Conservation (phyloP, 1,140 invertebrate genomes). For the Trichonephila clavata region DNA sequence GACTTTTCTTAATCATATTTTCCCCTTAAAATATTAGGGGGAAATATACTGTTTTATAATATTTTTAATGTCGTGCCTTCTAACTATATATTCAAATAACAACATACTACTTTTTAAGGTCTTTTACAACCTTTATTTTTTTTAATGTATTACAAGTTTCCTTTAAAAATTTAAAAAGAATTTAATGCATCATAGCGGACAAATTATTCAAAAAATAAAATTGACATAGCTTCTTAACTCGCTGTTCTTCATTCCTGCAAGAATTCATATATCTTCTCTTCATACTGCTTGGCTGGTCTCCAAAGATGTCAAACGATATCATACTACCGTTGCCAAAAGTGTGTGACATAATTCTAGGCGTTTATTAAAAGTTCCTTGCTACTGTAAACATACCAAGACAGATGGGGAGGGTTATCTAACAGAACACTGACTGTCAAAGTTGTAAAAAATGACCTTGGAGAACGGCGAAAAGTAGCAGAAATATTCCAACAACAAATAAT, state of each 20-base stretch:
- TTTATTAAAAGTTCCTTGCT: slow-evolving; percentile 12
- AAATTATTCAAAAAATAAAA: background rate
- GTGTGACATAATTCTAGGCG: slow-evolving; percentile 5
- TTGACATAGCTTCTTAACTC: background rate
- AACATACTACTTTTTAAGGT: too few species aligned
- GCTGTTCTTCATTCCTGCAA: background rate
- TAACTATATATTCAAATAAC: too few species aligned
- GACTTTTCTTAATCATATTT: too few species aligned
- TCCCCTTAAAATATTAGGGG: too few species aligned
- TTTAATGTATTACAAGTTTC: too few species aligned
- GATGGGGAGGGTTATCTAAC: background rate
- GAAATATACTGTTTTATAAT: too few species aligned
- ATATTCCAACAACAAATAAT: too few species aligned
- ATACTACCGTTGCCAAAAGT: background rate
- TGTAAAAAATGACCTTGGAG: background rate
- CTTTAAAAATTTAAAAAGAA: background rate
- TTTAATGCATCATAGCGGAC: background rate
- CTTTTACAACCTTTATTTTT: too few species aligned
- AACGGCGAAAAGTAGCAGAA: too few species aligned
- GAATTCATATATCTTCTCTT: background rate
- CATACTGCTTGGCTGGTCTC: background rate
- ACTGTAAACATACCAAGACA: slow-evolving; percentile 3
- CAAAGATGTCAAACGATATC: background rate
- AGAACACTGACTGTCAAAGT: background rate
- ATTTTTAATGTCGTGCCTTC: too few species aligned